Evolutionary conservation across 2,797 vertebrate genomes (phyloP), one percentile per base, ranked within the genome.

Genomic region (Loris lydekkerianus): DNA sequence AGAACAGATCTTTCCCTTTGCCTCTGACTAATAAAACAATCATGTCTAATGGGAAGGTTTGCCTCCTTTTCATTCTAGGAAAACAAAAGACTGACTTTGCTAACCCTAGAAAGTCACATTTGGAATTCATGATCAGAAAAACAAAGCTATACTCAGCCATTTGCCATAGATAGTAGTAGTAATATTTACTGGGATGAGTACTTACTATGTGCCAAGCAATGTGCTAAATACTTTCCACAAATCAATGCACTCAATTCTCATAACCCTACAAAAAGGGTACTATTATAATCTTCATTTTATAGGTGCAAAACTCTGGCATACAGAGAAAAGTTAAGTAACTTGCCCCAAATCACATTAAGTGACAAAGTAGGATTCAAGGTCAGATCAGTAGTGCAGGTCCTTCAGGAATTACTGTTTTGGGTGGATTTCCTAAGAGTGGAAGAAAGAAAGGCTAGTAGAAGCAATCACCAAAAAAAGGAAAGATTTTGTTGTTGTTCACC

Each of bases 261-360:
- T 46, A 92, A 83, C 17, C n/a, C 56, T 84, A 61, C 84, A 29
- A 80, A 88, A 88, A 82, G 61, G 11, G 37, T 60, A 76, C 80
- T 53, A 20, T 81, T 93, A 92, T 60, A 88, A 94, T 58, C 70
- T 27, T 58, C 40, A 75, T 27, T 92, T 88, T 83, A 73, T 77
- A 92, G 91, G 65, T 92, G 40, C 49, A 60, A 95, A 95, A 95
- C 13, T 91, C 40, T 82, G 67, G 58, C 18, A 80, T 96, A 93
- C 89, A 90, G 21, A 82, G 56, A 76, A 96, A 96, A 29, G 49
- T 81, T 89, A 95, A 89, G n/a, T 63, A 88, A 89, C 65, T 83
- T 82, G 61, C 20, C 43, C 67, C 60, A 82, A 84, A 34, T 92
- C 90, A 94, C 8, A 65, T 18, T 58, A 86, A 91, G 46, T 65